Evolutionary conservation across 1,140 invertebrate genomes (phyloP).

Genomic region (Andrena cerasifolii): DNA sequence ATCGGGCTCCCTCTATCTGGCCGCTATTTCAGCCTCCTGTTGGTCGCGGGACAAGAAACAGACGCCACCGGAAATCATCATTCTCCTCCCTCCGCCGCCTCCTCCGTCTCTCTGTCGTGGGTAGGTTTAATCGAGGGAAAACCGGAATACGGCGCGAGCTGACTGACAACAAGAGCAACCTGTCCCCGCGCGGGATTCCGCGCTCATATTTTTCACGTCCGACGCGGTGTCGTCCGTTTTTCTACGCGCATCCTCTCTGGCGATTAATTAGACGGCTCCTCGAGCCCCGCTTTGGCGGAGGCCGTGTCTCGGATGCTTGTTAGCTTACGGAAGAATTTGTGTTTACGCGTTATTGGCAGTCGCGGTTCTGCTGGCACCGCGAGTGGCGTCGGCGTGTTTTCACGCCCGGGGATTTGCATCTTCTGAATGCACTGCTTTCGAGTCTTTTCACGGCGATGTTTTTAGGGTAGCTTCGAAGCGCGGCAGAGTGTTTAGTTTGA

Average conservation of each 20-base stretch:
- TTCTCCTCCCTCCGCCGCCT: conserved; percentile 44
- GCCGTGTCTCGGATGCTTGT: neutral
- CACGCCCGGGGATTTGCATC: too few relatives aligned
- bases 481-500: too few relatives aligned
- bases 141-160: conserved; percentile 67
- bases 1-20: conserved; percentile 60
- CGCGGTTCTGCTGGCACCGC: too few relatives aligned
- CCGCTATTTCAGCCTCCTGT: conserved; percentile 39
- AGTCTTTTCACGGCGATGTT: too few relatives aligned
- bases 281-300: too few relatives aligned
- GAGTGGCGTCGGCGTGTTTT: too few relatives aligned
- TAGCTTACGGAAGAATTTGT: neutral
- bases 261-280: conserved; percentile 6
- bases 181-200: conserved; percentile 34
- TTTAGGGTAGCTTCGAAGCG: too few relatives aligned
- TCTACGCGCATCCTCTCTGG: neutral
- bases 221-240: neutral
- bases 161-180: conserved; percentile 69
- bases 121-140: conserved; percentile 67
- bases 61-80: conserved; percentile 78
- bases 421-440: too few relatives aligned
- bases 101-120: neutral
- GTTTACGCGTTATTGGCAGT: neutral
- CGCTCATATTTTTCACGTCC: neutral
- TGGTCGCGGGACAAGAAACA: conserved; percentile 62